A percentile compares a stretch with the other conserved stretches of the same genome.
phyloP scores from a whole-genome alignment of 2,113 vertebrate species.

The Carlito syrichta region DNA sequence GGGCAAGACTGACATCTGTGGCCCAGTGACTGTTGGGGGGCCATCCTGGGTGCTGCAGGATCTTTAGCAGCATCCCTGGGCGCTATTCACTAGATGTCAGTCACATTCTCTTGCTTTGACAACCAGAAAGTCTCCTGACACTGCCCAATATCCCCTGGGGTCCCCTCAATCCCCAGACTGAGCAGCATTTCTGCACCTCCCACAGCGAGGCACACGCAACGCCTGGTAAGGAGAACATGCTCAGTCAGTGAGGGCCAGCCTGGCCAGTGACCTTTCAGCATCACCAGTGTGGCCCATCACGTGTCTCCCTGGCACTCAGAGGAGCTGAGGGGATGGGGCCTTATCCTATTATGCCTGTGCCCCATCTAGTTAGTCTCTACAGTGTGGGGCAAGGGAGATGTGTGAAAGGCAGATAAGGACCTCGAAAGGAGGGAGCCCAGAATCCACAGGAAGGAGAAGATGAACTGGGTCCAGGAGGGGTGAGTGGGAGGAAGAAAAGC shows the following conservation, averaged over 20 bases:
- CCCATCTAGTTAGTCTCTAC: not conserved
- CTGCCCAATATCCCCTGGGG: accelerated
- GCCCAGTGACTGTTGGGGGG: accelerated
- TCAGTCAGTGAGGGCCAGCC: not conserved
- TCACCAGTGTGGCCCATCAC: not conserved
- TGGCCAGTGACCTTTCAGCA: too few species aligned
- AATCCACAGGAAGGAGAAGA: not conserved
- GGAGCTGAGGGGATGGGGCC: not conserved
- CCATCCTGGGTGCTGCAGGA: accelerated
- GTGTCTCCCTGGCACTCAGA: not conserved
- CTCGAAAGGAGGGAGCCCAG: not conserved
- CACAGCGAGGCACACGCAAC: accelerated
- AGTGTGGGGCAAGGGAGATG: not conserved
- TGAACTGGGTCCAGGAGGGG: accelerated
- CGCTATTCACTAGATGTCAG: not conserved
- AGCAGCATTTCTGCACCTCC: not conserved
- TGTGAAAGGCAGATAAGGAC: not conserved
- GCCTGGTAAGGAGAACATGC: too few species aligned
- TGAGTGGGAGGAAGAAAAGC: not conserved
- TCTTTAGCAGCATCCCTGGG: accelerated
- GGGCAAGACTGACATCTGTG: too few species aligned
- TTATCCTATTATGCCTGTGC: not conserved
- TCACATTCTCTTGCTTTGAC: not conserved
- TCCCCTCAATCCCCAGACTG: not conserved
- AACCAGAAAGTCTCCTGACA: not conserved